A percentile compares a stretch with the other conserved stretches of the same genome.
These are phyloP conservation scores for Zhengitettix transpicula DNA, from an alignment of 2,888 invertebrate genomes.

Conservation along the genomic window DNA sequence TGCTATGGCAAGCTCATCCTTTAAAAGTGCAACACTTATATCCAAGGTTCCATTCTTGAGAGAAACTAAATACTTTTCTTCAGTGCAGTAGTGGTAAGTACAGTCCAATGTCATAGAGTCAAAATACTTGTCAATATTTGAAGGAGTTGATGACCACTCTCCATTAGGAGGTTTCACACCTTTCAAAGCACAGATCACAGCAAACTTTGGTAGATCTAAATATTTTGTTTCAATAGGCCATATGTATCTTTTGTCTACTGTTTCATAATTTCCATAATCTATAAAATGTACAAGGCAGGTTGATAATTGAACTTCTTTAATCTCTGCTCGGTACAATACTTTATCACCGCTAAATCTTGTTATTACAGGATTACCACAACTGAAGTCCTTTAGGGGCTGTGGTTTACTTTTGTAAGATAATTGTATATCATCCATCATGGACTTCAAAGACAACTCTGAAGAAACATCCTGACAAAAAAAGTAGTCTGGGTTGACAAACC, in stretches of 20 bases:
- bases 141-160: constrained; percentile 34
- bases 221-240: constrained; percentile 52
- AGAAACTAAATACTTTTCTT: constrained; percentile 18
- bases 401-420: constrained; percentile 34
- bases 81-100: constrained; percentile 31
- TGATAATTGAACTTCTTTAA: constrained; percentile 27
- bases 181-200: constrained; percentile 46
- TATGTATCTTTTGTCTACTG: constrained; percentile 43
- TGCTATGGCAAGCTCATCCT: constrained; percentile 29
- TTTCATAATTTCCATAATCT: constrained; percentile 57
- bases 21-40: constrained; percentile 31
- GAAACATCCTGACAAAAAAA: constrained; percentile 46
- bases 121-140: constrained; percentile 40
- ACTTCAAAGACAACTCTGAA: constrained; percentile 35
- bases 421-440: constrained; percentile 56
- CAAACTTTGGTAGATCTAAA: constrained; percentile 49
- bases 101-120: constrained; percentile 40
- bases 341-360: constrained; percentile 55
- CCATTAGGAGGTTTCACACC: constrained; percentile 37
- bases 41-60: constrained; percentile 24
- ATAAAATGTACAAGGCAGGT: constrained; percentile 49
- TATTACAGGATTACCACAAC: constrained; percentile 46
- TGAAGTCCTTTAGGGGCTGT: constrained; percentile 22
- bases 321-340: constrained; percentile 50
- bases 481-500: constrained; percentile 58